Base-by-base conservation (phyloP, 2,113 vertebrate genomes). In the Zosterops pallidus region DNA sequence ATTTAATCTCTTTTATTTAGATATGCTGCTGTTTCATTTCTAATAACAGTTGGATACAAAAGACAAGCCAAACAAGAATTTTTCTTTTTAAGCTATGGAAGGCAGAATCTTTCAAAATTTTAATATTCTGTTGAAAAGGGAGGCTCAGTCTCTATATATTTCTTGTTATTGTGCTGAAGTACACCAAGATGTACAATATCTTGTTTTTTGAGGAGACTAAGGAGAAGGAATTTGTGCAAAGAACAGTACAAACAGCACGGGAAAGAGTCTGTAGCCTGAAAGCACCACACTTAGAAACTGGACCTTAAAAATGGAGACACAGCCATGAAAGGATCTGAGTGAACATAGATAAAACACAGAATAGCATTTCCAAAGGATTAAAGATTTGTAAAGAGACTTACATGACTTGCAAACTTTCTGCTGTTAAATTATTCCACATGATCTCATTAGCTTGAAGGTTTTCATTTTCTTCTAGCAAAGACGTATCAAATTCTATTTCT, bases 361-460 rank as follows among this genome's bases (percentile, higher is more conserved):
- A 62, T 2, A 85, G 20, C 33, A 55, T 39, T 91, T 89, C 35
- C 9, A 74, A 65, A 88, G 9, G 10, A 62, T 28, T 6, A 64
- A 77, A 69, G 5, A 53, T 67, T 82, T 82, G n/a, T 47, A 47
- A 89, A 81, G 50, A 98, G 59, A 98, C 99, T 99, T 98, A 99
- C 99, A 97, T 98, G 87, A 97, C 95, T 98, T 99, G 99, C 86
- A 99, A 98, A 97, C 97, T 98, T 92, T 99, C 99, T 55, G 98
- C 99, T 9, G 99, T 99, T 97, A 99, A 98, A 75, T 99, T 99
- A 98, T 99, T 99, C 99, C 99, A 99, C 96, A 99, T 98, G 79
- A 99, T 99, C 83, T 99, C 99, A 97, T 99, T 99, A 91, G 98
- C 98, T 74, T 99, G 98, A 90, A 99, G 98, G 91, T 98, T 99